A percentile compares a stretch with the other conserved stretches of the same genome.
phyloP scores from a whole-genome alignment of 2,113 vertebrate genomes.

The Fregata magnificens region DNA sequence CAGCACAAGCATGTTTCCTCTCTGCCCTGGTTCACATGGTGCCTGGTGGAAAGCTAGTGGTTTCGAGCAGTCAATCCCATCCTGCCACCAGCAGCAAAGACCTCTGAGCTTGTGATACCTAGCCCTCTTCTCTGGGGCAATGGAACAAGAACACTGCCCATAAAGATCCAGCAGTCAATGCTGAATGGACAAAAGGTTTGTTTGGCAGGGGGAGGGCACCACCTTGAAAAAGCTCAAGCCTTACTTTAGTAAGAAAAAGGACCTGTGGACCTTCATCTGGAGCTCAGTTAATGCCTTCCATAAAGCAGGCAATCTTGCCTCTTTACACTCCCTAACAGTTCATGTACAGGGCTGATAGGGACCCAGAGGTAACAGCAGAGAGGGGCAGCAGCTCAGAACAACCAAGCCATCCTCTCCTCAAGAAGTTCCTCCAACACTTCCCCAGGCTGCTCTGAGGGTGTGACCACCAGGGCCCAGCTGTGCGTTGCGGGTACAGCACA shows the following conservation, averaged over 20 bases:
- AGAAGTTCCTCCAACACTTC: background rate
- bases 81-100: background rate
- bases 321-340: background rate
- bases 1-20: background rate
- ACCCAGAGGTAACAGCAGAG: background rate
- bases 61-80: background rate
- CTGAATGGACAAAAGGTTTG: background rate
- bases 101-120: background rate
- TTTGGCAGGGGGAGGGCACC: background rate
- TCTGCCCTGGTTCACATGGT: background rate
- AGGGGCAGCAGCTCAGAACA: background rate
- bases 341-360: background rate
- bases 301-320: background rate
- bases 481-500: background rate
- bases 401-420: background rate
- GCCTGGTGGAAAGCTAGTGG: background rate
- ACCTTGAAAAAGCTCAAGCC: background rate
- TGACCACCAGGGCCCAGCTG: background rate
- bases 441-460: background rate
- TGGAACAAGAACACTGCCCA: background rate
- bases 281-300: background rate
- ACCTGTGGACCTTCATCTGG: background rate
- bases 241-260: background rate
- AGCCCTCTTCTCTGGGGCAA: background rate
- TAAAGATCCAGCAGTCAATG: background rate